Evolutionary conservation across 2,797 vertebrate species (phyloP).

Genomic region (Lagodon rhomboides): DNA sequence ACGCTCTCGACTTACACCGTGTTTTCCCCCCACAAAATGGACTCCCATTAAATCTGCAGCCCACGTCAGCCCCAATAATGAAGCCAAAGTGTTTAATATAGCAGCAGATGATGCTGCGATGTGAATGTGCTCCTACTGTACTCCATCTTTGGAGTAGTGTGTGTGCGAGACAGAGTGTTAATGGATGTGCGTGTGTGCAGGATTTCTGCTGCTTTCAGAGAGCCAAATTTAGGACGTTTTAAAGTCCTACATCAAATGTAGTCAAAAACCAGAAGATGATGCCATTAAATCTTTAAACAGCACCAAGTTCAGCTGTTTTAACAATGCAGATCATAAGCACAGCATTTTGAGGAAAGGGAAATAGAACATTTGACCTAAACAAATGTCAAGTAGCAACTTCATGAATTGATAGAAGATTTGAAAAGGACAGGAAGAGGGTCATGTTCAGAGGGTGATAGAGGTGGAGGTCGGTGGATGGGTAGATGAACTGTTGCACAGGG

Average conservation of each 20-base stretch:
- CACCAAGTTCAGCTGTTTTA: background rate
- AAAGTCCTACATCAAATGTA: background rate
- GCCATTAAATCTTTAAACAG: background rate
- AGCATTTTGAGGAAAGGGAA: too few relatives aligned
- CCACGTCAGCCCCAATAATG: slow-evolving; percentile 37
- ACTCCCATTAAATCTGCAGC: slow-evolving; percentile 57
- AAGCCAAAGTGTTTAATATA: slow-evolving; percentile 46
- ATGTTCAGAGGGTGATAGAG: too few relatives aligned
- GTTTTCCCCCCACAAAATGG: slow-evolving; percentile 48
- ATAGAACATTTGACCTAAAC: too few relatives aligned
- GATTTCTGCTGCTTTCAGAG: background rate
- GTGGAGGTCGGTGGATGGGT: too few relatives aligned
- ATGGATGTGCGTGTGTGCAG: background rate
- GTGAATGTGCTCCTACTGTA: background rate
- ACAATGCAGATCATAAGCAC: background rate
- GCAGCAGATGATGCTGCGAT: slow-evolving; percentile 26
- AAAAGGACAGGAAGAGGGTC: too few relatives aligned
- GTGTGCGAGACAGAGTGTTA: background rate
- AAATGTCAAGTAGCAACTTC: too few relatives aligned
- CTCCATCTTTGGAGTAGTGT: slow-evolving; percentile 17
- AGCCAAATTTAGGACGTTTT: background rate
- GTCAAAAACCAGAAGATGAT: background rate
- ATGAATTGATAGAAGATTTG: too few relatives aligned
- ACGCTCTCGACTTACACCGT: slow-evolving; percentile 67
- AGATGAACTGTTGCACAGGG: too few relatives aligned